Evolutionary conservation across 2,797 vertebrate genomes (phyloP), one percentile per base, ranked within the genome.

Genomic region (Calcarius lapponicus): DNA sequence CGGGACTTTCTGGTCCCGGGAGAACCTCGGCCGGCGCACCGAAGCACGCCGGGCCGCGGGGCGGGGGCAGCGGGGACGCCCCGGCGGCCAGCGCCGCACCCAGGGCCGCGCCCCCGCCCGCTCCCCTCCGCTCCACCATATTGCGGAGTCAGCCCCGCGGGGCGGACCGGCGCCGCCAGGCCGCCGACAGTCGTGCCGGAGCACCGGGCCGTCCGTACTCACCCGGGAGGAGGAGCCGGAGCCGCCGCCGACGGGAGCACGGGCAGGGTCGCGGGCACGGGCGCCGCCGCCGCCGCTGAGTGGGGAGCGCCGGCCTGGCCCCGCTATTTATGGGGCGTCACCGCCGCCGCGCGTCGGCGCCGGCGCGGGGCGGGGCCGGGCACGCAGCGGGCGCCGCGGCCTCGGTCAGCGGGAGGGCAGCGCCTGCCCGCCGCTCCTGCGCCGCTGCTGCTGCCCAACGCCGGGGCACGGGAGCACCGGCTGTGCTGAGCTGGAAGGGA

Each of bases 291-390:
- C 16, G 19, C 40, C 48, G 24, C 47, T 0, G 13, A 8, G 8
- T 5, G 1, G 0, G 5, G 14, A 60, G 3, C 6, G 11, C n/a
- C 0, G 5, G 26, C 21, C 54, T 66, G 72, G 45, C 65, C 58
- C 48, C 72, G 38, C 29, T 72, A 58, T 79, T 96, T 96, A 95
- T 93, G n/a, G n/a, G 34, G 53, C 65, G 61, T 67, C 74, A 66
- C 50, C 40, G 47, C 18, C 21, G 48, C 3, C 38, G 54, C 10
- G 19, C 29, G 64, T 62, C 73, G 38, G 17, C 7, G n/a, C 1
- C 14, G n/a, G 2, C 40, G 53, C 65, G 32, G 65, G 73, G 74
- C 73, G 54, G 72, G 26, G 21, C 47, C 20, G 36, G 24, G 9
- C 40, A 6, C 48, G 40, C 1, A 11, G 6, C 11, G 64, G 17